These are phyloP conservation scores for Meteorus sp. DNA, from an alignment of 1,140 invertebrate species.

Conservation along the genomic window DNA sequence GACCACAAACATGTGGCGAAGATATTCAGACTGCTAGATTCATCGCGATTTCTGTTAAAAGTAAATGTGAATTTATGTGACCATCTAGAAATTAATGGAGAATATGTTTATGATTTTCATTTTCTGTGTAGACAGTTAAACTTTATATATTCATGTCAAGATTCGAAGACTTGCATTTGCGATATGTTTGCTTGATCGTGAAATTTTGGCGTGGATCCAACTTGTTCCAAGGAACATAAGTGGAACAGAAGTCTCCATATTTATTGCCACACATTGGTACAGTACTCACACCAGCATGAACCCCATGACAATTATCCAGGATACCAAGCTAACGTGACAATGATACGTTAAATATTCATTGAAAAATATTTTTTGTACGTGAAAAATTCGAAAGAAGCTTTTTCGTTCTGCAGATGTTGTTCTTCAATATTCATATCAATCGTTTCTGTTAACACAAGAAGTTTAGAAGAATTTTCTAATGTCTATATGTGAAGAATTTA, in stretches of 20 bases:
- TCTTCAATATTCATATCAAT: too few species aligned
- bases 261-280: constrained; percentile 34
- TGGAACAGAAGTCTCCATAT: constrained; percentile 39
- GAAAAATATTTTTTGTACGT: neutral
- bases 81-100: too few species aligned
- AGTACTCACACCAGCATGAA: constrained; percentile 20
- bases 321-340: constrained; percentile 16
- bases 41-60: too few species aligned
- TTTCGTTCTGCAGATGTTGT: too few species aligned
- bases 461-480: too few species aligned
- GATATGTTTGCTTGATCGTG: constrained; percentile 24
- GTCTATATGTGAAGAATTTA: too few species aligned
- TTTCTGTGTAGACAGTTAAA: constrained; percentile 7
- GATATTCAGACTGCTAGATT: neutral
- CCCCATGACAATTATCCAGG: too few species aligned
- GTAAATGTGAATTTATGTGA: too few species aligned
- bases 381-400: too few species aligned
- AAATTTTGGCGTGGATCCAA: constrained; percentile 27
- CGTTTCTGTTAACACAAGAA: too few species aligned
- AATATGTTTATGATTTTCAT: too few species aligned
- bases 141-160: constrained; percentile 5
- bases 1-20: constrained; percentile 1
- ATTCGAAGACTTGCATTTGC: neutral
- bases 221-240: constrained; percentile 27
- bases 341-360: neutral